Conservation (phyloP, 2,113 vertebrate species). For the Apeltes quadracus region DNA sequence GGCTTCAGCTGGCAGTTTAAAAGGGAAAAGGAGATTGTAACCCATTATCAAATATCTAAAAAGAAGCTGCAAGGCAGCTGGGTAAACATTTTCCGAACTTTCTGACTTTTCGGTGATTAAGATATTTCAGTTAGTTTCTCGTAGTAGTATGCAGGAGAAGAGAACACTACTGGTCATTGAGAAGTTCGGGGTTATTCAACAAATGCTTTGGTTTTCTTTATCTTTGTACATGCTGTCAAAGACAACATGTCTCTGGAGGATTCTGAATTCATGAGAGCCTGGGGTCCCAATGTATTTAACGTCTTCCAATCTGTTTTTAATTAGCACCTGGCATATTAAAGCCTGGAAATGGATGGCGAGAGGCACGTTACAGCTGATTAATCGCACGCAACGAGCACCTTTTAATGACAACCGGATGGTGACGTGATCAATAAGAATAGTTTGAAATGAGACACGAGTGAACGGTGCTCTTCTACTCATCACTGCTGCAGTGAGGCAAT, state of each 20-base stretch:
- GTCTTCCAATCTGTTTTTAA: constrained; percentile 17
- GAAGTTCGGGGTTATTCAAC: background rate
- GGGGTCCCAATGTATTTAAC: background rate
- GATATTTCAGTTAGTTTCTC: background rate
- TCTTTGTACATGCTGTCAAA: background rate
- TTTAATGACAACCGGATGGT: background rate
- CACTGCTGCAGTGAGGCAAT: background rate
- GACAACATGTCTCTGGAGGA: constrained; percentile 4
- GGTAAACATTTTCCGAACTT: no score
- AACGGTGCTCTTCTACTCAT: background rate
- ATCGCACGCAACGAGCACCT: background rate
- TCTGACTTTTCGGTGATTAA: background rate
- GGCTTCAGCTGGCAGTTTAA: background rate
- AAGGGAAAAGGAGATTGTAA: background rate
- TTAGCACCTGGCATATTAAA: constrained; percentile 28
- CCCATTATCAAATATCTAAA: background rate
- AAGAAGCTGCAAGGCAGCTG: background rate
- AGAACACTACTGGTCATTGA: background rate
- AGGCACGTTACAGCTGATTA: background rate
- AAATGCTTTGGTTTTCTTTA: background rate
- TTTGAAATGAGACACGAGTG: background rate
- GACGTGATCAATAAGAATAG: background rate
- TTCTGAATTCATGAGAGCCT: background rate
- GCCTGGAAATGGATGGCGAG: background rate
- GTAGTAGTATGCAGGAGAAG: background rate